These are phyloP conservation scores for Miniopterus natalensis DNA, from an alignment of 2,113 vertebrate genomes.

Conservation along the genomic window DNA sequence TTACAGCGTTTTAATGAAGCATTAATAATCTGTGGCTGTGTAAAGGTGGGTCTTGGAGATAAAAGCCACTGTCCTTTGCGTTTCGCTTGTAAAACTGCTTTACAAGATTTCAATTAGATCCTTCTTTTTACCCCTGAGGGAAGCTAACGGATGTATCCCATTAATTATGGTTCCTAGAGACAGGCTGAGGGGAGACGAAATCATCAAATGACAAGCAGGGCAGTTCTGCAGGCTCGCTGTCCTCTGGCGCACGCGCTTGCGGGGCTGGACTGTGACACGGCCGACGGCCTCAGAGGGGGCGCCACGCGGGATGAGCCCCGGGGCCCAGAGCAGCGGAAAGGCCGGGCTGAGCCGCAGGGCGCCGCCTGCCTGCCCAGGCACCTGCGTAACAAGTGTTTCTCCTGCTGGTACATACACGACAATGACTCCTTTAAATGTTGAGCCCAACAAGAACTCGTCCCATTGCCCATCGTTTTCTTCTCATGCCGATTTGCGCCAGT, in stretches of 20 bases:
- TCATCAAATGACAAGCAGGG: slow-evolving; percentile 43
- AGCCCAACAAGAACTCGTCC: neutral
- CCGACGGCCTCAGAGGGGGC: neutral
- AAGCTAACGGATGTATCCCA: neutral
- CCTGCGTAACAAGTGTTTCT: neutral
- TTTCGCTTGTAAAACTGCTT: slow-evolving; percentile 67
- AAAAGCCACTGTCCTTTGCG: slow-evolving; percentile 64
- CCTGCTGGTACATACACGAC: neutral
- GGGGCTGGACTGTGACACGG: neutral
- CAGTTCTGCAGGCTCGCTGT: neutral
- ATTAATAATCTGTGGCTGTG: slow-evolving; percentile 61
- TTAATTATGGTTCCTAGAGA: slow-evolving; percentile 63
- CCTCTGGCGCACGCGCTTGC: neutral
- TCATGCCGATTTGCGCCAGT: neutral
- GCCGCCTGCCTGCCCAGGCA: too few species aligned
- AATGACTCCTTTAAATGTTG: neutral
- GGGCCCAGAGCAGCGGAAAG: neutral
- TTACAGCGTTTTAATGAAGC: slow-evolving; percentile 55
- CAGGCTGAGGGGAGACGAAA: neutral
- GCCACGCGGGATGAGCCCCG: too few species aligned
- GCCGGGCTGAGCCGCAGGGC: neutral
- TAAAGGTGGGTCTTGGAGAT: slow-evolving; percentile 58
- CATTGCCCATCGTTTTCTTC: neutral
- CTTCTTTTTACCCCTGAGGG: slow-evolving; percentile 54
- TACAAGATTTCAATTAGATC: slow-evolving; percentile 70